A percentile compares a stretch with the other conserved stretches of the same genome.
Evolutionary conservation across 1,140 invertebrate species (phyloP).

Genomic region (Aphidius gifuensis): DNA sequence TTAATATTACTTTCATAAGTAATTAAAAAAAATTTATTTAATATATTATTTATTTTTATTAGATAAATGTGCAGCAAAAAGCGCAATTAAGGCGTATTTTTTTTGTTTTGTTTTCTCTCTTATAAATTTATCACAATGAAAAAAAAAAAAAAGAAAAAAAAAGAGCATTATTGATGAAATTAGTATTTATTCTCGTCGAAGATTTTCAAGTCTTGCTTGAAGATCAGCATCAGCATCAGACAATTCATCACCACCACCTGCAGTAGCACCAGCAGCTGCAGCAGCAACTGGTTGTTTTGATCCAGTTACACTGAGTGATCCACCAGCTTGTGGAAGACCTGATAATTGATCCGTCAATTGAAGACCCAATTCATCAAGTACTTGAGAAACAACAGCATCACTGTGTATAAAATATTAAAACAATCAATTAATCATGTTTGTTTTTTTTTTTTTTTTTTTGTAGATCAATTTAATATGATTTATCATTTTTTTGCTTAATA

Average conservation of each 20-base stretch:
- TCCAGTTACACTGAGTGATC: conserved; percentile 47
- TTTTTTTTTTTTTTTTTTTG: neutral
- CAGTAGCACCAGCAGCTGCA: conserved; percentile 43
- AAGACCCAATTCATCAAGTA: conserved; percentile 94
- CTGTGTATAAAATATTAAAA: conserved; percentile 53
- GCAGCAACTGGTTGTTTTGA: conserved; percentile 59
- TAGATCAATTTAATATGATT: neutral
- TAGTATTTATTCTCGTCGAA: conserved; percentile 75
- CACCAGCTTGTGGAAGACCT: conserved; percentile 70
- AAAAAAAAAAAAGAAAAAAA: neutral
- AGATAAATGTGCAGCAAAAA: too few relatives aligned
- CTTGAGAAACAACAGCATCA: conserved; percentile 87
- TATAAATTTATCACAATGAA: conserved; percentile 2
- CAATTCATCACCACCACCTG: conserved; percentile 53
- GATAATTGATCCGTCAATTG: conserved; percentile 88
- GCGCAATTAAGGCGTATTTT: too few relatives aligned
- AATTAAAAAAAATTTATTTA: too few relatives aligned
- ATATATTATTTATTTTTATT: too few relatives aligned
- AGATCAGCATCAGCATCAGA: conserved; percentile 92
- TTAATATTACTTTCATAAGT: too few relatives aligned
- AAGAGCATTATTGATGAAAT: neutral
- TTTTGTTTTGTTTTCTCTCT: too few relatives aligned
- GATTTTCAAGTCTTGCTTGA: conserved; percentile 90
- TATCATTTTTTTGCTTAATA: neutral
- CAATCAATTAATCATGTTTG: neutral